Conservation (phyloP, 2,113 vertebrate species). For the Brachirus orientalis region DNA sequence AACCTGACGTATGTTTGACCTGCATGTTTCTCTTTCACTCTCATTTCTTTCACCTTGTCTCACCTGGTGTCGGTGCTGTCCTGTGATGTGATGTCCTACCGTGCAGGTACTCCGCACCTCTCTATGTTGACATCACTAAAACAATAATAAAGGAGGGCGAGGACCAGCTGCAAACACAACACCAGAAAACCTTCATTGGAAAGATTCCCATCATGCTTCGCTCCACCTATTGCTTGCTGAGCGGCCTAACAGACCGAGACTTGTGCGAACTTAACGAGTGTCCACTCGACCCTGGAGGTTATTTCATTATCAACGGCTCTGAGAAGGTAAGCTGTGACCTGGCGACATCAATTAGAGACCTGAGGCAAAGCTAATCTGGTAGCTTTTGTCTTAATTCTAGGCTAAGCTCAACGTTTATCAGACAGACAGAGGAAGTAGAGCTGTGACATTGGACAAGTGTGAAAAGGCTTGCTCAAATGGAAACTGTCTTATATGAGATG, state of each 20-base stretch:
- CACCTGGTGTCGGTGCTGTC: too few species aligned
- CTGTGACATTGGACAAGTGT: too few species aligned
- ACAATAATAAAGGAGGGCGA: constrained; percentile 98
- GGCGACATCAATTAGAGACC: too few species aligned
- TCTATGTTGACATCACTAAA: constrained; percentile 99
- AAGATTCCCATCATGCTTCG: constrained; percentile 99
- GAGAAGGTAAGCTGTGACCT: constrained; percentile 87
- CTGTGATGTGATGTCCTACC: not conserved
- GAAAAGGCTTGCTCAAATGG: too few species aligned
- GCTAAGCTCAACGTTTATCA: too few species aligned
- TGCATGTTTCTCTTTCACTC: not conserved
- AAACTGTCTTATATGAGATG: too few species aligned
- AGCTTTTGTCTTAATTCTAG: too few species aligned
- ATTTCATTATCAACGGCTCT: constrained; percentile 99
- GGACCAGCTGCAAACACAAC: constrained; percentile 96
- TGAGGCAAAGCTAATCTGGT: too few species aligned
- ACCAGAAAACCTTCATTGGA: constrained; percentile 98
- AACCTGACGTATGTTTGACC: constrained; percentile 91
- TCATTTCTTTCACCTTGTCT: not conserved
- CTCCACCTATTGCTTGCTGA: constrained; percentile 95
- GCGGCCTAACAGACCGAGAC: constrained; percentile 94
- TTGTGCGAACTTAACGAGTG: constrained; percentile 98
- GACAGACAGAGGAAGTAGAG: too few species aligned
- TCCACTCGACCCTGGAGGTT: constrained; percentile 95
- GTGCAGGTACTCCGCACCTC: constrained; percentile 92